Evolutionary conservation across 1,140 invertebrate species (phyloP), one percentile per base, ranked within the genome.

Genomic region (Coboldia fuscipes): DNA sequence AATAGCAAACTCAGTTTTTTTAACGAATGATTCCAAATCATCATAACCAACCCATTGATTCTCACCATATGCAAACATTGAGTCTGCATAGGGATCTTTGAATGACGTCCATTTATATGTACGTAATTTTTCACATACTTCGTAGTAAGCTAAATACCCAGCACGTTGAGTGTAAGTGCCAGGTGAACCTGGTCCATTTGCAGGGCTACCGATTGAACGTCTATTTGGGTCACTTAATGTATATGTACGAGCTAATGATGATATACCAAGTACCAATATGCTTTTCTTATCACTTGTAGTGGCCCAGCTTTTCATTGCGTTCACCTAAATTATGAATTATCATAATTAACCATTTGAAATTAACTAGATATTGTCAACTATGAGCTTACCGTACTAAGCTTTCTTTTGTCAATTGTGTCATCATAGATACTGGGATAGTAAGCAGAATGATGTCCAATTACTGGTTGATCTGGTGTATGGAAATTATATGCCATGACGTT

Each of bases 41-140:
- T 86, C 82, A 39, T 70, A 84, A 10, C 75, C 71, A 21, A 83
- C 58, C 80, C 80, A 86, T 43, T 77, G 68, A 5, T 58, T 55
- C 1, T 51, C 62, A 17, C 56, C 60, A 30, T 67, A 65, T 7
- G 72, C 63, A 40, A 77, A 82, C 0, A n/a, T n/a, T n/a, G 45
- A 39, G 1, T 44, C 46, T 22, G 45, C 37, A 36, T 48, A 53
- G 14, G 45, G 40, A 1, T 44, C 46, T 10, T 37, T 32, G 6
- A 8, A n/a, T 7, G 23, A 8, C 7, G 28, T 13, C 28, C 28
- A 29, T 29, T 5, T 5, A 24, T n/a, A 7, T 8, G 7, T 24
- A 7, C 7, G n/a, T 24, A 8, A n/a, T 24, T 24, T n/a, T n/a
- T 24, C n/a, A n/a, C 23, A 24, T n/a, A 65, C 64, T 48, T 84